These are phyloP conservation scores for Rhopalosiphum padi DNA, from an alignment of 1,140 invertebrate genomes.

Conservation along the genomic window DNA sequence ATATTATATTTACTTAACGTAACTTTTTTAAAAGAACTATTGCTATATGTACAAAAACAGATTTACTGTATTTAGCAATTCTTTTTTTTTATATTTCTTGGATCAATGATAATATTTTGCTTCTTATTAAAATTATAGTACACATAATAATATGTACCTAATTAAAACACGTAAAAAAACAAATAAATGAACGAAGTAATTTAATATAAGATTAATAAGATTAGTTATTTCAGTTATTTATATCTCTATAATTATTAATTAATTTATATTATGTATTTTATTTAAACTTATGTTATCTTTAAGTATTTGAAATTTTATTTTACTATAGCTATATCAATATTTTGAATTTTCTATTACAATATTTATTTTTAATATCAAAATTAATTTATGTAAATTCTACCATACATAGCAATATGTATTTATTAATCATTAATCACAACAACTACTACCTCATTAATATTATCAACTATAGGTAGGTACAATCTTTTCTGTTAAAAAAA, in stretches of 20 bases:
- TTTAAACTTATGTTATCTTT: not conserved
- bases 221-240: not conserved
- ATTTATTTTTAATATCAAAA: not conserved
- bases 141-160: not conserved
- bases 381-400: not conserved
- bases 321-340: too few species aligned
- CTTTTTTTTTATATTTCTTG: not conserved
- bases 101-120: not conserved
- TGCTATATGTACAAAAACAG: not conserved
- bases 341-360: not conserved
- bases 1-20: not conserved
- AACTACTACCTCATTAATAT: not conserved
- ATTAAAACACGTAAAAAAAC: not conserved
- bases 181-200: not conserved
- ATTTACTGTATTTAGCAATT: not conserved
- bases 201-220: not conserved
- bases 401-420: not conserved
- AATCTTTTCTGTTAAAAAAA: not conserved
- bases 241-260: not conserved
- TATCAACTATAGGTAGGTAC: not conserved
- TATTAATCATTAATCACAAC: not conserved
- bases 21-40: not conserved
- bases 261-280: not conserved
- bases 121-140: not conserved
- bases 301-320: not conserved